A percentile compares a stretch with the other conserved stretches of the same genome.
These are phyloP conservation scores for Philhelius pedissequus DNA, from an alignment of 2,888 invertebrate species.

Conservation along the genomic window DNA sequence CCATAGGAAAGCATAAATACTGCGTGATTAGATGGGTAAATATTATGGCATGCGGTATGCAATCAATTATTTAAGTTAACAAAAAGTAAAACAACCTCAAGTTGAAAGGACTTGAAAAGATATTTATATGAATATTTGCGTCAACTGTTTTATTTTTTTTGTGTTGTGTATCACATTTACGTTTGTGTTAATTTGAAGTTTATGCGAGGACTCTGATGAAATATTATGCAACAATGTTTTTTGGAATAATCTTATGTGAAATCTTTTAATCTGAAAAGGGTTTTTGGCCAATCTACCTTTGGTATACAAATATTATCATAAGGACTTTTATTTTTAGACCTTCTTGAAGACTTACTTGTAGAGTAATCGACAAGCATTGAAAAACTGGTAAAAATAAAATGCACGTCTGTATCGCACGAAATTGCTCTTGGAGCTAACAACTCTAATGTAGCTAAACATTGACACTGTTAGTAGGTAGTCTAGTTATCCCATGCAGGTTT, in stretches of 20 bases:
- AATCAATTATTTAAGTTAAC: conserved; percentile 51
- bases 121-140: neutral
- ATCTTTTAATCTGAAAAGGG: too few relatives aligned
- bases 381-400: too few relatives aligned
- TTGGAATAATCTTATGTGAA: neutral
- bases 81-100: neutral
- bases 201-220: neutral
- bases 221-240: neutral
- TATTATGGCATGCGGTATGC: conserved; percentile 52
- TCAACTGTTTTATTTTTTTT: neutral
- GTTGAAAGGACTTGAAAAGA: conserved; percentile 4
- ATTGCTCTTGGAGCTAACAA: too few relatives aligned
- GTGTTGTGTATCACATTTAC: neutral
- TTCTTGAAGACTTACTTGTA: too few relatives aligned
- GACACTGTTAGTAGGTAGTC: too few relatives aligned
- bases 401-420: too few relatives aligned
- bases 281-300: too few relatives aligned
- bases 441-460: too few relatives aligned
- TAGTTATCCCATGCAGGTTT: too few relatives aligned
- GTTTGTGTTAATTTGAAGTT: conserved; percentile 21
- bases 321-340: too few relatives aligned
- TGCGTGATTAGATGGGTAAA: conserved; percentile 59
- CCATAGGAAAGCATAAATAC: conserved; percentile 23
- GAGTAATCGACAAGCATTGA: too few relatives aligned
- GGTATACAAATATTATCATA: too few relatives aligned